Conservation (phyloP, 2,888 invertebrate genomes). For the Stenodera caucasica region DNA sequence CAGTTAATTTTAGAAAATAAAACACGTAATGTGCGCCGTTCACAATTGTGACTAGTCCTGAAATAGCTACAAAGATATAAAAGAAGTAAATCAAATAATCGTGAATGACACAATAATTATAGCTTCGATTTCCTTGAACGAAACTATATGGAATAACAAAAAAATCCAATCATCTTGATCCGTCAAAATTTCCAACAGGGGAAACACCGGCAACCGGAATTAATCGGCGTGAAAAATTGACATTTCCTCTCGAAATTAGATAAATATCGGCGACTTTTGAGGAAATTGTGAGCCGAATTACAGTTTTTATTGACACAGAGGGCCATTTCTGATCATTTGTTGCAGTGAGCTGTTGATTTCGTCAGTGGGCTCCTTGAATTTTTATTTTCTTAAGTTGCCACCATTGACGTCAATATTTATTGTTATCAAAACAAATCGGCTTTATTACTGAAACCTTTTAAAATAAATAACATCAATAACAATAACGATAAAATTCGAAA, state of each 20-base stretch:
- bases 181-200: background rate
- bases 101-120: background rate
- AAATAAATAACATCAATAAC: background rate
- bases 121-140: background rate
- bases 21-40: conserved; percentile 23
- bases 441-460: background rate
- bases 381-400: background rate
- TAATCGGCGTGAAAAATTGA: no score
- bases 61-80: background rate
- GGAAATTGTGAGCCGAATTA: no score
- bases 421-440: conserved; percentile 1
- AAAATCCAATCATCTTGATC: background rate
- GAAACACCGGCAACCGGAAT: no score
- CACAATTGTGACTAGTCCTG: conserved; percentile 16
- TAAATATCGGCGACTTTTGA: no score
- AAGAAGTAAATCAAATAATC: background rate
- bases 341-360: background rate
- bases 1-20: conserved; percentile 25
- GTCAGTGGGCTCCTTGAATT: background rate
- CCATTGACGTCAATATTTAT: background rate
- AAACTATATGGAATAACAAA: background rate
- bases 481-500: background rate
- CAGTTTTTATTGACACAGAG: no score
- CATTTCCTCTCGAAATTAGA: no score
- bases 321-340: background rate